A percentile compares a stretch with the other conserved stretches of the same genome.
Conservation (phyloP, 37 sponge, comb jelly and placozoan species). For the Oopsacas minuta region DNA sequence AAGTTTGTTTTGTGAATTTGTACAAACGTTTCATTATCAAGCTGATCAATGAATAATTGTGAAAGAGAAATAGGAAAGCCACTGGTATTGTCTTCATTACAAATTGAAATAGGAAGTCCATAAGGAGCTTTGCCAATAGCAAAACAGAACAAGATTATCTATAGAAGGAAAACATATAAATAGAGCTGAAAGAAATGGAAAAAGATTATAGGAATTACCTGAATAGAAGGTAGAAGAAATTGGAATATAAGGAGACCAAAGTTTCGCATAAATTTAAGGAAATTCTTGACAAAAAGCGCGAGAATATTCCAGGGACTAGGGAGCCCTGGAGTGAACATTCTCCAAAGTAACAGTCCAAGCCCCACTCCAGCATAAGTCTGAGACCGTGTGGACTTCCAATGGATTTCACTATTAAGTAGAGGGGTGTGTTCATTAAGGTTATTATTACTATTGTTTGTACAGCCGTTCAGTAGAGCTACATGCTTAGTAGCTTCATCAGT, state of each 20-base stretch:
- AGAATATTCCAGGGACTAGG: neutral
- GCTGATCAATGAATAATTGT: neutral
- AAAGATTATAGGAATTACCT: constrained; percentile 14
- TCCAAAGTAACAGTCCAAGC: neutral
- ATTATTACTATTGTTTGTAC: neutral
- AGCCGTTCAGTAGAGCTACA: neutral
- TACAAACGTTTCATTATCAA: constrained; percentile 20
- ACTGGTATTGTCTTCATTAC: constrained; percentile 23
- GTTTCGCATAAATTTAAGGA: constrained; percentile 13
- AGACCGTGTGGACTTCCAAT: neutral
- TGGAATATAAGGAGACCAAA: constrained; percentile 46
- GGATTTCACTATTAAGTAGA: neutral
- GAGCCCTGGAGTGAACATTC: neutral
- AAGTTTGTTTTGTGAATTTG: neutral
- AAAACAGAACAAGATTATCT: constrained; percentile 35
- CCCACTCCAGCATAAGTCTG: neutral
- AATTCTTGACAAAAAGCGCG: constrained; percentile 11
- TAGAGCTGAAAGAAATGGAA: neutral
- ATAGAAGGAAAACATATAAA: neutral
- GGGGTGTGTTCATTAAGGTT: neutral
- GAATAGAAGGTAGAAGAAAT: constrained; percentile 44
- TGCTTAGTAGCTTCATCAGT: neutral
- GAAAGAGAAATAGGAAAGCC: neutral
- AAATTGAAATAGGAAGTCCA: constrained; percentile 25
- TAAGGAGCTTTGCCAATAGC: constrained; percentile 38